Percentiles rank a stretch among this genome's conserved stretches.
Evolutionary conservation across 2,888 invertebrate species (phyloP).

Genomic region (Seira sanloemensis): DNA sequence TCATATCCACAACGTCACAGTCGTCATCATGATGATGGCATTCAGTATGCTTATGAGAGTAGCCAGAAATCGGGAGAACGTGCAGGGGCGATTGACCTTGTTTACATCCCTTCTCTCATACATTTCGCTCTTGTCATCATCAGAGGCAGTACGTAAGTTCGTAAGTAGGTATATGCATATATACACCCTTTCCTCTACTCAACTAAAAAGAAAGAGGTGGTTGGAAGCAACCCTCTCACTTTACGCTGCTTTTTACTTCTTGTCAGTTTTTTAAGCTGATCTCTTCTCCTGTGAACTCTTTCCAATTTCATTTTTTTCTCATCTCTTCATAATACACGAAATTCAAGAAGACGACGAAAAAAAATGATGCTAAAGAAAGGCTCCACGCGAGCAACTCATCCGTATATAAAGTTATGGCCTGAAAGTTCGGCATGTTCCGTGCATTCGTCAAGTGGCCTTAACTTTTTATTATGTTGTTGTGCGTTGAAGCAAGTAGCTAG

Average conservation of each 20-base stretch:
- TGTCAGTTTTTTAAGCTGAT: constrained; percentile 50
- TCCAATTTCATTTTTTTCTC: neutral
- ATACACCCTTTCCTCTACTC: neutral
- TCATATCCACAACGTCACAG: neutral
- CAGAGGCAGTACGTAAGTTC: constrained; percentile 24
- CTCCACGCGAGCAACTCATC: constrained; percentile 55
- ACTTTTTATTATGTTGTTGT: constrained; percentile 28
- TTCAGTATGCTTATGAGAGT: neutral
- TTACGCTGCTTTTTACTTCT: constrained; percentile 26
- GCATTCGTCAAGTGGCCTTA: constrained; percentile 62
- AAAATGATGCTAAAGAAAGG: constrained; percentile 12
- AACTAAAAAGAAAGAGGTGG: neutral
- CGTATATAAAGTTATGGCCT: constrained; percentile 23
- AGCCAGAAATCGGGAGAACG: constrained; percentile 21
- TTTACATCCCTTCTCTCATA: constrained; percentile 71
- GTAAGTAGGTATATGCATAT: neutral
- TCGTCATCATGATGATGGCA: neutral
- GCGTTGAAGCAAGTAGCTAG: constrained; percentile 11
- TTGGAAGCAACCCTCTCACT: constrained; percentile 38
- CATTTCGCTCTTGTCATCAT: constrained; percentile 12
- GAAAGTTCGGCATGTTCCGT: constrained; percentile 53
- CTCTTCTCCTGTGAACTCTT: constrained; percentile 32
- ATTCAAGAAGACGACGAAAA: neutral
- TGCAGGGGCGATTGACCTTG: constrained; percentile 72
- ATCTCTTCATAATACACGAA: neutral